Evolutionary conservation across 1,140 invertebrate species (phyloP).

Genomic region (Drosophila dunni): DNA sequence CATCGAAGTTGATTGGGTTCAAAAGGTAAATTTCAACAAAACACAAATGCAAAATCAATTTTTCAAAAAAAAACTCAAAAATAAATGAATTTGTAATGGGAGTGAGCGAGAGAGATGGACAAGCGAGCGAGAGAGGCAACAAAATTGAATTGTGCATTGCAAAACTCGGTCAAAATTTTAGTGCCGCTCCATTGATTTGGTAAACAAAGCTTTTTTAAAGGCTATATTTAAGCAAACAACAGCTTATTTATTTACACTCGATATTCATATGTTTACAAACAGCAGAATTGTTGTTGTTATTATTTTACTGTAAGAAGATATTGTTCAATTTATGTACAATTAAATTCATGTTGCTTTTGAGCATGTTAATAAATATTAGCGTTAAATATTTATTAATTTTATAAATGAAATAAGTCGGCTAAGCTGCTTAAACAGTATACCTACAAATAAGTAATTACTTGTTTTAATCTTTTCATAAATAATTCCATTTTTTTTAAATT

Average conservation of each 20-base stretch:
- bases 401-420: too few relatives aligned
- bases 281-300: neutral
- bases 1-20: constrained; percentile 32
- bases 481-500: too few relatives aligned
- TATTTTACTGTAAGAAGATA: too few relatives aligned
- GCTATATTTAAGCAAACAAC: neutral
- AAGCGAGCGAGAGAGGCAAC: neutral
- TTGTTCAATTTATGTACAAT: too few relatives aligned
- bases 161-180: constrained; percentile 1
- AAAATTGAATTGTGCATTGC: constrained; percentile 4
- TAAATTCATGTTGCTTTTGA: too few relatives aligned
- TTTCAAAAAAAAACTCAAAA: neutral
- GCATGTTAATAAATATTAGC: too few relatives aligned
- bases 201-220: neutral
- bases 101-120: neutral
- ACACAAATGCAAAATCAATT: constrained; percentile 21
- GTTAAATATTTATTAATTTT: too few relatives aligned
- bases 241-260: neutral
- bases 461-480: too few relatives aligned
- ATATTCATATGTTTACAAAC: neutral
- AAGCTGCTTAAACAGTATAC: too few relatives aligned
- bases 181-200: constrained; percentile 7
- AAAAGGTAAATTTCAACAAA: constrained; percentile 29
- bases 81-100: constrained; percentile 7
- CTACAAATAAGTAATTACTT: too few relatives aligned